A percentile compares a stretch with the other conserved stretches of the same genome.
These are phyloP conservation scores for Bombyx mori DNA, from an alignment of 1,140 invertebrate species.

Conservation along the genomic window DNA sequence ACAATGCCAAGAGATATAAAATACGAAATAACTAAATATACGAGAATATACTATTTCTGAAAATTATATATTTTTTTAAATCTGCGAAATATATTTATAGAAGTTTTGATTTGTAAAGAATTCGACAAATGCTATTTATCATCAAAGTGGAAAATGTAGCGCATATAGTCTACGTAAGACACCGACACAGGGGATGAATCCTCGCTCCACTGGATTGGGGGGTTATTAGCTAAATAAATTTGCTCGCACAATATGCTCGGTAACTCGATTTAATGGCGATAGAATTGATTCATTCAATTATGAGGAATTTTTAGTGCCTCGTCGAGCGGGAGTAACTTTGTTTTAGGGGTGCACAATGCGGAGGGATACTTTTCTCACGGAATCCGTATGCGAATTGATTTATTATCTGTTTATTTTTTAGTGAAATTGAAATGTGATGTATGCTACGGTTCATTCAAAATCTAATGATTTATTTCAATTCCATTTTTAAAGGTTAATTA, in stretches of 20 bases:
- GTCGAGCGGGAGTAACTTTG: conserved; percentile 49
- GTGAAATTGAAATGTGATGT: too few relatives aligned
- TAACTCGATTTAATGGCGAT: conserved; percentile 71
- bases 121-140: too few relatives aligned
- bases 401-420: conserved; percentile 18
- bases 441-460: background rate
- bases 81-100: too few relatives aligned
- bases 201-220: conserved; percentile 34
- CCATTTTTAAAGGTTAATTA: too few relatives aligned
- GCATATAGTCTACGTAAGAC: conserved; percentile 2
- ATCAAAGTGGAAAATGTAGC: too few relatives aligned
- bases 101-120: too few relatives aligned
- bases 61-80: too few relatives aligned
- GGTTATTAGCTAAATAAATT: conserved; percentile 71
- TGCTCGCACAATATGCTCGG: conserved; percentile 68
- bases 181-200: conserved; percentile 37
- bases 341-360: conserved; percentile 35
- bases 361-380: conserved; percentile 50
- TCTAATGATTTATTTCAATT: too few relatives aligned
- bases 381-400: conserved; percentile 40
- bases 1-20: too few relatives aligned
- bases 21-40: too few relatives aligned
- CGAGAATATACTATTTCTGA: too few relatives aligned
- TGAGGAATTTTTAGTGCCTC: conserved; percentile 69
- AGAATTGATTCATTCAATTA: conserved; percentile 72